Evolutionary conservation across 1,140 invertebrate species (phyloP).

Genomic region (Brachionus sp.): DNA sequence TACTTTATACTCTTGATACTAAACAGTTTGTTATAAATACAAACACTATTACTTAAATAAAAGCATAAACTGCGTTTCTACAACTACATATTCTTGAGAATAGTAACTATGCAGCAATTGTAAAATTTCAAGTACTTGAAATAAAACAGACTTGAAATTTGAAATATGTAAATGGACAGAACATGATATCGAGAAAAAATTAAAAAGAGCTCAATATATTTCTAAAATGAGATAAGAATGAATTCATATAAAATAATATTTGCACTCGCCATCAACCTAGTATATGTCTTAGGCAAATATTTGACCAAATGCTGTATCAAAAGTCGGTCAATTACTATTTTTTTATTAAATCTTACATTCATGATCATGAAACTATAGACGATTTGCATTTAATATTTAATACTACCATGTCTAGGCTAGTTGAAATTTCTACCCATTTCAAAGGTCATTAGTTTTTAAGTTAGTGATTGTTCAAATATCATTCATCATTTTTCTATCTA

Average conservation of each 20-base stretch:
- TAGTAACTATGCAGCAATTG: slow-evolving; percentile 18
- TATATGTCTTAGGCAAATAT: not conserved
- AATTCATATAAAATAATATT: slow-evolving; percentile 38
- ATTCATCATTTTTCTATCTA: not conserved
- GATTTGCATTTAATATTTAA: slow-evolving; percentile 1
- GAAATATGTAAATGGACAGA: slow-evolving; percentile 10
- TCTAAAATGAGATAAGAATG: slow-evolving; percentile 38
- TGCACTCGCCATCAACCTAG: slow-evolving; percentile 20
- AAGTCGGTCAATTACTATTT: slow-evolving; percentile 41
- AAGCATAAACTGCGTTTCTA: slow-evolving; percentile 7
- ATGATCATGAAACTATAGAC: slow-evolving; percentile 44
- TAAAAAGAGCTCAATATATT: not conserved
- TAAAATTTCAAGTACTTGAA: not conserved
- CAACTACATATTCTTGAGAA: slow-evolving; percentile 39
- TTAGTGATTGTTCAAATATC: slow-evolving; percentile 2
- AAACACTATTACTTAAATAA: not conserved
- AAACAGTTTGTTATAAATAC: slow-evolving; percentile 9
- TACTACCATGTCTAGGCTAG: slow-evolving; percentile 33
- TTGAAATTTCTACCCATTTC: slow-evolving; percentile 19
- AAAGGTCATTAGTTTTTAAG: slow-evolving; percentile 36
- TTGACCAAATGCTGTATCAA: not conserved
- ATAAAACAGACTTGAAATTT: slow-evolving; percentile 1
- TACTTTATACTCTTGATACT: not conserved
- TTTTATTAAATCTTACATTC: slow-evolving; percentile 38
- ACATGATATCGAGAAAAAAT: not conserved